Evolutionary conservation across 2,797 vertebrate genomes (phyloP).

Genomic region (Gobionotothen gibberifrons): DNA sequence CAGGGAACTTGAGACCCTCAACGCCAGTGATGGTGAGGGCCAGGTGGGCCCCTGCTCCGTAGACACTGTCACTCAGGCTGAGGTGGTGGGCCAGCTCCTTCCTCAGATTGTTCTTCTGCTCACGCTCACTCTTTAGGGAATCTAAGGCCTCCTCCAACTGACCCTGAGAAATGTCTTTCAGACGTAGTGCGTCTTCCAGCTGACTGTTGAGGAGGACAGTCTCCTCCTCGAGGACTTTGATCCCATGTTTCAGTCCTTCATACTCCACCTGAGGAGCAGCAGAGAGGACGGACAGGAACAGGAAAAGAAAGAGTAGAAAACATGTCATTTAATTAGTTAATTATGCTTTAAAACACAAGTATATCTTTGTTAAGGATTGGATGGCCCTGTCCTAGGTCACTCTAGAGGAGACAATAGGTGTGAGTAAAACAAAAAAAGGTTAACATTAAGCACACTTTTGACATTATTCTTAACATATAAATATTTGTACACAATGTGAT

Average conservation of each 20-base stretch:
- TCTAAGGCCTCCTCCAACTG: slow-evolving; percentile 97
- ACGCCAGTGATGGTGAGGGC: slow-evolving; percentile 91
- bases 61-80: slow-evolving; percentile 92
- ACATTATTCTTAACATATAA: background rate
- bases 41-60: slow-evolving; percentile 87
- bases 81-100: slow-evolving; percentile 96
- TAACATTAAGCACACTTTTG: background rate
- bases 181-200: slow-evolving; percentile 93
- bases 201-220: slow-evolving; percentile 97
- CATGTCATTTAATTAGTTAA: background rate
- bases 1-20: slow-evolving; percentile 93
- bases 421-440: background rate
- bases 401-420: background rate
- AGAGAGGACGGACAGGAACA: slow-evolving; percentile 1
- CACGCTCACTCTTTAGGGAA: slow-evolving; percentile 94
- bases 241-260: slow-evolving; percentile 98
- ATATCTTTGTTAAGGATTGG: background rate
- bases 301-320: background rate
- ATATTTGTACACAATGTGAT: too few species aligned
- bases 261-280: slow-evolving; percentile 91
- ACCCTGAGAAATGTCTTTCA: slow-evolving; percentile 95
- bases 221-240: slow-evolving; percentile 96
- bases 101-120: slow-evolving; percentile 95
- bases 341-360: slow-evolving; percentile 1
- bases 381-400: background rate